Percentiles rank a stretch among this genome's conserved stretches.
phyloP scores from a whole-genome alignment of 2,113 vertebrate genomes.

The Phalacrocorax aristotelis region DNA sequence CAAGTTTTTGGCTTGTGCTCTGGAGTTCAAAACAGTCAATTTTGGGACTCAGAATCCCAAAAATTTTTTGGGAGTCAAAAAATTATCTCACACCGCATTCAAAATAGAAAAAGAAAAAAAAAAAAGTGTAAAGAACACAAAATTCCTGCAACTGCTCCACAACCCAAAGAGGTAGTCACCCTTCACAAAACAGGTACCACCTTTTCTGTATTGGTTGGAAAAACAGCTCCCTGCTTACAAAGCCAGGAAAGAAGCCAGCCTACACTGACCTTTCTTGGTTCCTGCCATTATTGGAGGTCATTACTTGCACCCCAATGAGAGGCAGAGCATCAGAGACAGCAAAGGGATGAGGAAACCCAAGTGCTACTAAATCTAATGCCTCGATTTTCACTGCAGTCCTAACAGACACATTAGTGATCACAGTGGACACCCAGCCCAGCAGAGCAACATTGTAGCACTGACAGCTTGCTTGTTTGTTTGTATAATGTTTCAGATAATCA shows the following conservation, averaged over 20 bases:
- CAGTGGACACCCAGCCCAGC: not conserved
- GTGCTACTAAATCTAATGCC: not conserved
- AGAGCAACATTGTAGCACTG: not conserved
- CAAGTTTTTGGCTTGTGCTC: not conserved
- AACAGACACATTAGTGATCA: not conserved
- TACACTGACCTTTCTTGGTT: not conserved
- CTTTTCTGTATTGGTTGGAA: not conserved
- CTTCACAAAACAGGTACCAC: not conserved
- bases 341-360: not conserved
- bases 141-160: not conserved
- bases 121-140: not conserved
- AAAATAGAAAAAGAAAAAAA: not conserved
- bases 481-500: fast-evolving
- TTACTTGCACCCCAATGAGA: not conserved
- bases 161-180: not conserved
- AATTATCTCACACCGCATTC: not conserved
- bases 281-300: not conserved
- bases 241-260: not conserved
- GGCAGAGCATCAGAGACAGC: not conserved
- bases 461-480: not conserved
- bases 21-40: not conserved
- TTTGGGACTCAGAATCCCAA: too few relatives aligned
- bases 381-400: not conserved
- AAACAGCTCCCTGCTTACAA: not conserved
- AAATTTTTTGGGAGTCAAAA: too few relatives aligned